These are phyloP conservation scores for Hemithea aestivaria DNA, from an alignment of 2,888 invertebrate genomes.

Conservation along the genomic window DNA sequence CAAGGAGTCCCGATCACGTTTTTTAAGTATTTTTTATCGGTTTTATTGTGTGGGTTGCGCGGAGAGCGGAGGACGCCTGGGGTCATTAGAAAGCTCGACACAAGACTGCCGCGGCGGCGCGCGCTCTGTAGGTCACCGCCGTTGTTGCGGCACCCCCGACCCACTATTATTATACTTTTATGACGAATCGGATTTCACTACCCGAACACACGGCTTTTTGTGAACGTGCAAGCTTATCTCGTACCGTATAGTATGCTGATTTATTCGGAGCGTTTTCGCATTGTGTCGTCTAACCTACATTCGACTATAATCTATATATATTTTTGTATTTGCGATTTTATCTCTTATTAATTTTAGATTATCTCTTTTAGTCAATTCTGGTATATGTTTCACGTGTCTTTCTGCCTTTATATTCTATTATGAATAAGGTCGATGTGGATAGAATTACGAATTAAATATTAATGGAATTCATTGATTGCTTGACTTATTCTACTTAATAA, in stretches of 20 bases:
- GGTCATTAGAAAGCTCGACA: conserved; percentile 76
- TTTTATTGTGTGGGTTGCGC: conserved; percentile 46
- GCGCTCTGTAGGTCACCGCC: conserved; percentile 69
- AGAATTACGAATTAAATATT: conserved; percentile 13
- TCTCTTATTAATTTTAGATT: conserved; percentile 16
- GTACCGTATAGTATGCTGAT: conserved; percentile 31
- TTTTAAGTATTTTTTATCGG: conserved; percentile 48
- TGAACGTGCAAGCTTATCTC: conserved; percentile 45
- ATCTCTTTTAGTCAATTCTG: too few species aligned
- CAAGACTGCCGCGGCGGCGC: conserved; percentile 78
- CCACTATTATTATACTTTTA: conserved; percentile 79
- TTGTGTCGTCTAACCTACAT: conserved; percentile 26
- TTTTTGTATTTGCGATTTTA: too few species aligned
- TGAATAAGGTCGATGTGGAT: conserved; percentile 3
- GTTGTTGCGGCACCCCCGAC: conserved; percentile 75
- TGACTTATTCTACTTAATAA: not conserved
- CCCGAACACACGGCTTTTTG: conserved; percentile 58
- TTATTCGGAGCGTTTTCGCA: conserved; percentile 30
- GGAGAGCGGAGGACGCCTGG: conserved; percentile 69
- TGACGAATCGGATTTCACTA: conserved; percentile 76
- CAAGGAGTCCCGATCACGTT: conserved; percentile 52
- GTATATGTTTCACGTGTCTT: too few species aligned
- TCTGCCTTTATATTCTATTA: too few species aligned
- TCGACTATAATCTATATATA: too few species aligned
- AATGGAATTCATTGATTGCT: not conserved